Percentiles rank a stretch among this genome's conserved stretches.
These are phyloP conservation scores for Drosophila subobscura DNA, from an alignment of 1,140 invertebrate species.

Conservation along the genomic window DNA sequence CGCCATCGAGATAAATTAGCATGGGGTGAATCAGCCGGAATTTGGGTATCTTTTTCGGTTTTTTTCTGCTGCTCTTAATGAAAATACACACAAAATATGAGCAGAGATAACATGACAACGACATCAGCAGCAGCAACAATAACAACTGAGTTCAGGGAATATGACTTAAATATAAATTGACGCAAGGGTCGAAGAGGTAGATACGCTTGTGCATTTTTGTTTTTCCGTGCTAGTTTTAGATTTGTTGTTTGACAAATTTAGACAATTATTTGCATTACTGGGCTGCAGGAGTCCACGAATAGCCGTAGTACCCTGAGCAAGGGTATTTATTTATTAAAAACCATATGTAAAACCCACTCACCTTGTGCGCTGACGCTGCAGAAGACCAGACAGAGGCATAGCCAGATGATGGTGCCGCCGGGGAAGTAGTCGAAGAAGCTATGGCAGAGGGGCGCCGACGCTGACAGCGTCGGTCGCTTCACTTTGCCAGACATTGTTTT, in stretches of 20 bases:
- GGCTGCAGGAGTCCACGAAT: no score
- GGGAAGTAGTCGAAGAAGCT: slow-evolving; percentile 34
- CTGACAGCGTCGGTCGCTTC: slow-evolving; percentile 23
- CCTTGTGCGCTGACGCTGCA: slow-evolving; percentile 66
- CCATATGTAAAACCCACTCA: slow-evolving; percentile 79
- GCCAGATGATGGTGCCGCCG: slow-evolving; percentile 51
- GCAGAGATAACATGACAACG: slow-evolving; percentile 14
- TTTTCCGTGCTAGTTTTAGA: no score
- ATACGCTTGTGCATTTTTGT: no score
- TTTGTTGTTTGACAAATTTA: no score
- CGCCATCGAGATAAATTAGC: slow-evolving; percentile 61
- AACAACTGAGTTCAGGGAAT: slow-evolving; percentile 38
- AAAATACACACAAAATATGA: slow-evolving; percentile 26
- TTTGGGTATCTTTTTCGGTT: slow-evolving; percentile 38
- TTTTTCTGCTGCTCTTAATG: slow-evolving; percentile 29
- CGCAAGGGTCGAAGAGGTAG: no score
- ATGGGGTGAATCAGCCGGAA: slow-evolving; percentile 62
- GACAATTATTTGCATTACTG: no score
- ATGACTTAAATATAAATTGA: slow-evolving; percentile 48
- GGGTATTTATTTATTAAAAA: slow-evolving; percentile 24
- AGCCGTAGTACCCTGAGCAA: no score
- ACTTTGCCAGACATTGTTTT: slow-evolving; percentile 57
- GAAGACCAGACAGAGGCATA: slow-evolving; percentile 52
- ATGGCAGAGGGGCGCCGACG: slow-evolving; percentile 27
- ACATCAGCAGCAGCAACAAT: slow-evolving; percentile 8